Evolutionary conservation across 2,113 vertebrate genomes (phyloP), one percentile per base, ranked within the genome.

Genomic region (Cathartes aura): DNA sequence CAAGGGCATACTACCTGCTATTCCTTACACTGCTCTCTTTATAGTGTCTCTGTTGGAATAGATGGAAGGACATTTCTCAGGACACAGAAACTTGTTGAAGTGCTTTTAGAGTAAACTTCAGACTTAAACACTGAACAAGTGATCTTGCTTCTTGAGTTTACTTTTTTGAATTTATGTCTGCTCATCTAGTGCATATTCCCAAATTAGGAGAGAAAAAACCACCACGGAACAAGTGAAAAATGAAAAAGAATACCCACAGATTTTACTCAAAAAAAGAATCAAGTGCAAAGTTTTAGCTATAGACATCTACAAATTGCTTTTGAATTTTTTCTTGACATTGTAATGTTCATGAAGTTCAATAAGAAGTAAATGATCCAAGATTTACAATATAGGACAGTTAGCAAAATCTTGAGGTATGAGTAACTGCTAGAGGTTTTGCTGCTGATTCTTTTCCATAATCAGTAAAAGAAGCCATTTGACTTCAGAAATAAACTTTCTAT

Each of bases 401-500:
- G 21, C 6, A 82, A 94, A 85, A 89, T 70, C 16, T 70, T 6
- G 36, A 43, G 29, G 2, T 55, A 45, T 87, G n/a, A 89, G 21
- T 64, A 92, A 70, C 66, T 80, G 14, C 27, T 52, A 42, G 26
- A 88, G 9, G 15, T 81, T 91, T 91, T 93, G 18, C 23, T 85
- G 82, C 47, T 87, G 34, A 52, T 87, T 90, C 29, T 89, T 78
- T 94, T 38, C 81, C 72, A 71, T 48, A 76, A 75, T 11, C 8
- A 42, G 43, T 83, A 42, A 86, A 92, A 86, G 12, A 80, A 95
- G 16, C 12, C 30, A 72, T 89, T 84, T 89, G 36, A 64, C 59
- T 89, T 74, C 20, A 92, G 52, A 92, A 92, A 89, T 83, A 81
- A 96, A 86, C 32, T 67, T 83, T 76, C 42, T 67, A 42, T 83